phyloP scores from a whole-genome alignment of 2,888 invertebrate species.

The Parascotia fuliginaria region DNA sequence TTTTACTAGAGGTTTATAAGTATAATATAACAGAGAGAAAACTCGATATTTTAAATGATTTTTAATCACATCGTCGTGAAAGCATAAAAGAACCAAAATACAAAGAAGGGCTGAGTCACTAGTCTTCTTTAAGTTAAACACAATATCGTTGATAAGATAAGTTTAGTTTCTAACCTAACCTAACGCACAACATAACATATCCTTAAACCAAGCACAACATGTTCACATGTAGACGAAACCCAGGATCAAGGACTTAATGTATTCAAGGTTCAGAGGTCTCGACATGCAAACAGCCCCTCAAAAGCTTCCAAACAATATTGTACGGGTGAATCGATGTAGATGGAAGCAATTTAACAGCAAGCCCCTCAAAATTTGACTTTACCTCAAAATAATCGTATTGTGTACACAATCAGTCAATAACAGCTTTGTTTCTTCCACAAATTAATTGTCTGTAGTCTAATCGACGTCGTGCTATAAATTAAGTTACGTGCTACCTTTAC shows the following conservation, averaged over 20 bases:
- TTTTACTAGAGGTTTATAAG: too few relatives aligned
- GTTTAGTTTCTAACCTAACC: too few relatives aligned
- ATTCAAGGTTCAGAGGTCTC: background rate
- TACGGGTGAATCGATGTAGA: constrained; percentile 1
- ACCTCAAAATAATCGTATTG: constrained; percentile 34
- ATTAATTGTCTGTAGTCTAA: constrained; percentile 38
- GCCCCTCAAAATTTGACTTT: constrained; percentile 20
- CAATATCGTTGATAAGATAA: too few relatives aligned
- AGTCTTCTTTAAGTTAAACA: too few relatives aligned
- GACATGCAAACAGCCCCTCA: background rate
- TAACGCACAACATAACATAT: too few relatives aligned
- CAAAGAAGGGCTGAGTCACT: too few relatives aligned
- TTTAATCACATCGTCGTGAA: too few relatives aligned
- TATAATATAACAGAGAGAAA: too few relatives aligned
- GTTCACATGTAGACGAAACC: background rate
- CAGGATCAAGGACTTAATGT: background rate
- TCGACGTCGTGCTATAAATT: constrained; percentile 42
- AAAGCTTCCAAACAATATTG: background rate
- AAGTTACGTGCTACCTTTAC: constrained; percentile 31
- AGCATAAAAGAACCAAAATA: too few relatives aligned
- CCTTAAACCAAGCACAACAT: too few relatives aligned
- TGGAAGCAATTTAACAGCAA: constrained; percentile 8
- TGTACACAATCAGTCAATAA: constrained; percentile 35
- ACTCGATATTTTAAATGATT: too few relatives aligned
- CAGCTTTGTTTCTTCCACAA: constrained; percentile 30